A percentile compares a stretch with the other conserved stretches of the same genome.
These are phyloP conservation scores for Chymomyza fuscimana DNA, from an alignment of 2,888 invertebrate genomes.

Conservation along the genomic window DNA sequence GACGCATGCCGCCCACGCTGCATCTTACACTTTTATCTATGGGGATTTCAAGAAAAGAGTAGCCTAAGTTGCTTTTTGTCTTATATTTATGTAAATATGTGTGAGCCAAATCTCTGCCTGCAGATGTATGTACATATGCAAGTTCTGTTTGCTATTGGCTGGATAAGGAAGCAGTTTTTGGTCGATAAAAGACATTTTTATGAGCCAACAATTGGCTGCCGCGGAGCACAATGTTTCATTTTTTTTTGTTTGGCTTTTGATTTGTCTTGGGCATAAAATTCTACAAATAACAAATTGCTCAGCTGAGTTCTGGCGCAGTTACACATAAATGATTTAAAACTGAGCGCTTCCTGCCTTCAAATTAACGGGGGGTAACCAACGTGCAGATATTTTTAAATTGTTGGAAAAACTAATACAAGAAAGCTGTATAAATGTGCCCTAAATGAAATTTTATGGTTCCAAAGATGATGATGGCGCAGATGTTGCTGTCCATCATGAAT, in stretches of 20 bases:
- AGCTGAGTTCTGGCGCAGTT: not conserved
- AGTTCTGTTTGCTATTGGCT: not conserved
- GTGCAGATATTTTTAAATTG: not conserved
- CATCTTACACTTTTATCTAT: no score
- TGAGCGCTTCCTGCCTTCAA: not conserved
- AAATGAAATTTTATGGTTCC: not conserved
- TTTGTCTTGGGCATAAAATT: not conserved
- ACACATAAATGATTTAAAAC: not conserved
- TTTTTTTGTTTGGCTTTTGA: not conserved
- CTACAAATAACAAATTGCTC: not conserved
- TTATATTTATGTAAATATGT: conserved; percentile 51
- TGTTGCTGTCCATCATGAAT: not conserved
- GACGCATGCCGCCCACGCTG: no score
- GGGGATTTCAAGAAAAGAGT: no score
- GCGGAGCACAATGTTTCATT: not conserved
- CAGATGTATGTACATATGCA: not conserved
- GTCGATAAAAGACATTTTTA: conserved; percentile 43
- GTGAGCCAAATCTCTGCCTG: conserved; percentile 6
- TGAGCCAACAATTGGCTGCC: conserved; percentile 37
- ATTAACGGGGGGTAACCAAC: not conserved
- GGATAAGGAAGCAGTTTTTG: conserved; percentile 17
- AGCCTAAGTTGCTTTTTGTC: conserved; percentile 5
- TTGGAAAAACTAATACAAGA: not conserved
- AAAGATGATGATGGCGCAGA: not conserved
- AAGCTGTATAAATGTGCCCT: not conserved